phyloP scores from a whole-genome alignment of 1,140 invertebrate genomes.

The Apis dorsata region DNA sequence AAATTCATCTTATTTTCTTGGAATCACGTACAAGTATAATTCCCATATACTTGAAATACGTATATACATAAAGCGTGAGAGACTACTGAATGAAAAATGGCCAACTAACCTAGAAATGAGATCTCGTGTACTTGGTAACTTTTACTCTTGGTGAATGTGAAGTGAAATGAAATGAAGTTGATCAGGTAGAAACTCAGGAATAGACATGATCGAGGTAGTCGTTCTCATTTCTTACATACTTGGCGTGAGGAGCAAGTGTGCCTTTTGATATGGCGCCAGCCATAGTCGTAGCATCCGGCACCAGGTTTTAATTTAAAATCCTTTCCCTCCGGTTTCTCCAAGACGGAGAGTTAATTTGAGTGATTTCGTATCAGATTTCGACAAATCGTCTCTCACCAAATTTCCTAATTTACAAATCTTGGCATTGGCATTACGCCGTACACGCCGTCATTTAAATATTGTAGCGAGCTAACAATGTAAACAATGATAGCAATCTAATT shows the following conservation, averaged over 20 bases:
- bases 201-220: conserved; percentile 46
- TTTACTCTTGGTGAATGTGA: neutral
- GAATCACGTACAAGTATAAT: neutral
- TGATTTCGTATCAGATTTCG: neutral
- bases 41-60: neutral
- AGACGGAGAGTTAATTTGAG: conserved; percentile 13
- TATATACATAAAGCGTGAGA: no score
- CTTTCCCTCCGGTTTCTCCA: neutral
- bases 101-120: neutral
- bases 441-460: conserved; percentile 1
- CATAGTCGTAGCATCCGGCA: conserved; percentile 39
- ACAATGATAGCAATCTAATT: neutral
- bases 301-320: conserved; percentile 22
- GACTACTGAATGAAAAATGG: neutral
- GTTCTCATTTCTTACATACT: conserved; percentile 53
- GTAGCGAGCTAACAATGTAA: neutral
- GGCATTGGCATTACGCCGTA: neutral
- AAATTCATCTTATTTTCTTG: neutral
- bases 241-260: conserved; percentile 45
- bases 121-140: neutral
- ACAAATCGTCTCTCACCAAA: neutral
- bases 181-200: conserved; percentile 41
- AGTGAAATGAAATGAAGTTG: conserved; percentile 34
- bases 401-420: conserved; percentile 25
- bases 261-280: conserved; percentile 50